Conservation (phyloP, 2,113 vertebrate genomes). For the Galeopterus variegatus region DNA sequence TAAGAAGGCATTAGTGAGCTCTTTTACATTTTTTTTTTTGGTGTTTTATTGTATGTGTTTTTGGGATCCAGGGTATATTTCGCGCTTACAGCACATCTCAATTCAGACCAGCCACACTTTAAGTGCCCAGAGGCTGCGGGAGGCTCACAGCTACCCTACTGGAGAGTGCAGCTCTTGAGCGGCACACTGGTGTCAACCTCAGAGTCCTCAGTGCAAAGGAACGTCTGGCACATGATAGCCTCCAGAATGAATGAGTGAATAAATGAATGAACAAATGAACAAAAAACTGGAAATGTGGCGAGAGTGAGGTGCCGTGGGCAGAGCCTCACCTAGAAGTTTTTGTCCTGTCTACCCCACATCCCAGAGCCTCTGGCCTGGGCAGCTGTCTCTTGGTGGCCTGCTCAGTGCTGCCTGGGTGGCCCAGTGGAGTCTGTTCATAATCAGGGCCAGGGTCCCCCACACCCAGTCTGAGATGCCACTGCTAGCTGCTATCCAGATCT, state of each 20-base stretch:
- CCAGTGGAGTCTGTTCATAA: neutral
- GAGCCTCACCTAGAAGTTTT: neutral
- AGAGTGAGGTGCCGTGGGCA: neutral
- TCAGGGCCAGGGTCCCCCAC: neutral
- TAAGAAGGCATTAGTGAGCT: neutral
- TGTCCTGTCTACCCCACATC: neutral
- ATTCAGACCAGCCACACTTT: neutral
- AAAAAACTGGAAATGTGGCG: neutral
- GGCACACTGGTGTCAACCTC: neutral
- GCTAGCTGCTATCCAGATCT: neutral
- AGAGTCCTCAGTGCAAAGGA: neutral
- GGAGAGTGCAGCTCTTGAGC: neutral
- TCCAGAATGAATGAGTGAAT: neutral
- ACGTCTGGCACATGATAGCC: neutral
- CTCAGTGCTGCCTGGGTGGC: neutral
- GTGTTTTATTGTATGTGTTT: neutral
- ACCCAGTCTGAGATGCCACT: neutral
- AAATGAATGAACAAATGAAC: neutral
- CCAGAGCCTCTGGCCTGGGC: neutral
- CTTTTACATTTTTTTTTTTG: neutral
- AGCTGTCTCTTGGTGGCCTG: neutral
- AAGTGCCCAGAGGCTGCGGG: rapidly evolving
- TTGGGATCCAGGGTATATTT: neutral
- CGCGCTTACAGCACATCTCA: neutral
- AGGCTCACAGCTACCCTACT: rapidly evolving